A percentile compares a stretch with the other conserved stretches of the same genome.
Evolutionary conservation across 2,888 invertebrate genomes (phyloP).

Genomic region (Chelonus formosanus): DNA sequence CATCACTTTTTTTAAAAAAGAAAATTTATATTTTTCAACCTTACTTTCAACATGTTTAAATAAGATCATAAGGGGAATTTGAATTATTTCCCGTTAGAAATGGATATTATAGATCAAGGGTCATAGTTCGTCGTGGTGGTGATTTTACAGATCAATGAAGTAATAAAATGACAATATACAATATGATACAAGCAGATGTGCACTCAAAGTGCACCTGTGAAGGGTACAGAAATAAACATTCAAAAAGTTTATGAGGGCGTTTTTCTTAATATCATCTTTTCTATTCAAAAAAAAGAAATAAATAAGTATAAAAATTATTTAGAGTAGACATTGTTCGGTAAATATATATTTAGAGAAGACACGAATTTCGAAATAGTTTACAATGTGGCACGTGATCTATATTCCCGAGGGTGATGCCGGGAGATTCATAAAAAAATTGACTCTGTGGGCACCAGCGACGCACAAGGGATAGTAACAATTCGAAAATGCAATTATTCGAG

Average conservation of each 20-base stretch:
- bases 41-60: neutral
- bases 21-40: neutral
- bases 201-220: neutral
- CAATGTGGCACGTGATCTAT: constrained; percentile 42
- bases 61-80: neutral
- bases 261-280: too few species aligned
- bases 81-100: neutral
- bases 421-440: constrained; percentile 38
- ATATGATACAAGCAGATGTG: constrained; percentile 1
- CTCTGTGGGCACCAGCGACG: constrained; percentile 33
- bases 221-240: neutral
- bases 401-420: constrained; percentile 41
- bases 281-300: neutral
- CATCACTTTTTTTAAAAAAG: constrained; percentile 10
- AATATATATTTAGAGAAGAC: constrained; percentile 24
- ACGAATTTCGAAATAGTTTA: constrained; percentile 40
- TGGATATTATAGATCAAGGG: neutral
- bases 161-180: neutral
- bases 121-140: constrained; percentile 13
- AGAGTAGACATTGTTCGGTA: too few species aligned
- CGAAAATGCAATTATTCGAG: constrained; percentile 53
- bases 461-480: constrained; percentile 40
- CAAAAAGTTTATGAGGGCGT: too few species aligned
- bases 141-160: constrained; percentile 13
- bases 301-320: neutral